Evolutionary conservation across 2,888 invertebrate species (phyloP).

Genomic region (Dasypolia templi): DNA sequence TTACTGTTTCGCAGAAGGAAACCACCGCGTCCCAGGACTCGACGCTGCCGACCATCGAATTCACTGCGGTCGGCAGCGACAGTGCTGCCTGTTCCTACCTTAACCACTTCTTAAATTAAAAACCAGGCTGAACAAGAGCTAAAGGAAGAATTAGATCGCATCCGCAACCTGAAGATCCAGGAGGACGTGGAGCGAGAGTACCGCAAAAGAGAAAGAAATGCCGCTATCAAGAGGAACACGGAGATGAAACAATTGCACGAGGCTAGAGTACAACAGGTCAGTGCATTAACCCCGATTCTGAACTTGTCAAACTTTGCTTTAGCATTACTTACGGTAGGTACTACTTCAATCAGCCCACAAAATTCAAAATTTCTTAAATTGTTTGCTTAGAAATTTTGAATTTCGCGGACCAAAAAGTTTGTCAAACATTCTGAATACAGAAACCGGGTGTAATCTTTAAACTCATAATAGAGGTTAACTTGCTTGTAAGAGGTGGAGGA

Average conservation of each 20-base stretch:
- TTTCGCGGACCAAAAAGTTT: no score
- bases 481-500: no score
- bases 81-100: neutral
- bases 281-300: neutral
- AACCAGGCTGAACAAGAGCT: constrained; percentile 87
- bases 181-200: constrained; percentile 93
- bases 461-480: no score
- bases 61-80: no score
- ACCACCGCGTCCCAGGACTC: no score
- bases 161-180: constrained; percentile 87
- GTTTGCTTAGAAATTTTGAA: no score
- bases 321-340: neutral
- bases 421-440: no score
- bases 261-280: constrained; percentile 90
- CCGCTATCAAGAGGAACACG: constrained; percentile 90
- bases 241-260: constrained; percentile 88
- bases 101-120: neutral
- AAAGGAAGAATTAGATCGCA: constrained; percentile 87
- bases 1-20: no score
- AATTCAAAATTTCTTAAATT: no score
- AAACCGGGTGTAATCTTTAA: no score
- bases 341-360: no score
- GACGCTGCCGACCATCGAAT: no score
- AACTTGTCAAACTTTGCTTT: neutral
- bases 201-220: constrained; percentile 91